A percentile compares a stretch with the other conserved stretches of the same genome.
Conservation (phyloP, 2,797 vertebrate species). For the Carapus acus region DNA sequence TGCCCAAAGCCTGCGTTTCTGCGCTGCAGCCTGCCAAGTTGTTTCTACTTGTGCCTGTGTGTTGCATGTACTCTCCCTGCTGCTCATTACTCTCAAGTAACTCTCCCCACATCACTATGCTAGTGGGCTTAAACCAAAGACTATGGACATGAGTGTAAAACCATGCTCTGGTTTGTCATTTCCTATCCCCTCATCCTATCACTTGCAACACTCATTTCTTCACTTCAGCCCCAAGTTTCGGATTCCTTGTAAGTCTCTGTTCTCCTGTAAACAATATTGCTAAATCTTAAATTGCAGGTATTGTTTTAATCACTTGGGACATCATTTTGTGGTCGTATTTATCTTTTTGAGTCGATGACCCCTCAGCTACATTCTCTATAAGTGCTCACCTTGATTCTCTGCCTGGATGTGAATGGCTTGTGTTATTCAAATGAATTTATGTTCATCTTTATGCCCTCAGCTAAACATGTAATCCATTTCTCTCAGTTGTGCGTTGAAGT, state of each 20-base stretch:
- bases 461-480: no score
- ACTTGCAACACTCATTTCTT: no score
- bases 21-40: not conserved
- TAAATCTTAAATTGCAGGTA: no score
- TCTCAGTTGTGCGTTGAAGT: not conserved
- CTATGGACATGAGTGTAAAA: not conserved
- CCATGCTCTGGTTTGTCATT: not conserved
- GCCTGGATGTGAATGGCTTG: conserved; percentile 4
- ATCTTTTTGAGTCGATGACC: conserved; percentile 4
- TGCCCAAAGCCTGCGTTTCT: no score
- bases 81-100: not conserved
- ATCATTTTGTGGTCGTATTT: not conserved
- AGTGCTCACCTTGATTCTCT: not conserved
- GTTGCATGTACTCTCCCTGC: conserved; percentile 27
- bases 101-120: no score
- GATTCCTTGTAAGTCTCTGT: no score
- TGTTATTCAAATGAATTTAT: conserved; percentile 23
- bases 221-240: no score
- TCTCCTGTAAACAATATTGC: no score
- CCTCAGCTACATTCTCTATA: no score
- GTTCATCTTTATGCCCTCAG: no score
- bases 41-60: conserved; percentile 7
- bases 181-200: not conserved
- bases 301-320: not conserved
- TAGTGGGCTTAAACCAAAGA: conserved; percentile 51